Conservation (phyloP, 2,888 invertebrate genomes). For the Drosophila nigricruria region DNA sequence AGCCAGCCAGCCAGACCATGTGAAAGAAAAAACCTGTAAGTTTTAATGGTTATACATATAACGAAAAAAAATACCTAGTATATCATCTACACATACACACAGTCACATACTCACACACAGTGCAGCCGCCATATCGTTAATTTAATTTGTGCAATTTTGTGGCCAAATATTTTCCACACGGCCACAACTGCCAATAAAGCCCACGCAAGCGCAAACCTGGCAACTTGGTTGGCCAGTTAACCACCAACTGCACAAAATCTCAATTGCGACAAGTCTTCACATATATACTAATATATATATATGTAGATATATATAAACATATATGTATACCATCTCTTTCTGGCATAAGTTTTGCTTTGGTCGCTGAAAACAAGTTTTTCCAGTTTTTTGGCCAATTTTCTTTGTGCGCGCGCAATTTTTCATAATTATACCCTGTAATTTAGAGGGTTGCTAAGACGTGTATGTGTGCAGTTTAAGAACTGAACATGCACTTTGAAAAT, state of each 20-base stretch:
- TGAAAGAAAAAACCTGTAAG: slow-evolving; percentile 51
- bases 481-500: not conserved
- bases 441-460: not conserved
- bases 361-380: slow-evolving; percentile 74
- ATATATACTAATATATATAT: slow-evolving; percentile 8
- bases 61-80: slow-evolving; percentile 24
- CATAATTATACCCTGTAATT: slow-evolving; percentile 42
- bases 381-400: slow-evolving; percentile 71
- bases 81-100: slow-evolving; percentile 32
- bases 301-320: slow-evolving; percentile 5
- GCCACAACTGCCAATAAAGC: slow-evolving; percentile 81
- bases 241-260: slow-evolving; percentile 45
- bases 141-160: slow-evolving; percentile 79
- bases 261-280: slow-evolving; percentile 23
- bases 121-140: slow-evolving; percentile 74
- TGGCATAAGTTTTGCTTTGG: slow-evolving; percentile 34
- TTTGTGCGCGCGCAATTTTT: slow-evolving; percentile 64
- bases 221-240: slow-evolving; percentile 70
- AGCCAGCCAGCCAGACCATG: slow-evolving; percentile 33
- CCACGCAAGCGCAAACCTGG: slow-evolving; percentile 66
- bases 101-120: slow-evolving; percentile 4
- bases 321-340: slow-evolving; percentile 60
- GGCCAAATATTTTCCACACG: slow-evolving; percentile 80
- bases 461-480: not conserved
- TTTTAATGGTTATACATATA: slow-evolving; percentile 20